Percentiles rank a stretch among this genome's conserved stretches.
Evolutionary conservation across 1,140 invertebrate species (phyloP).

Genomic region (Cydia amplana): DNA sequence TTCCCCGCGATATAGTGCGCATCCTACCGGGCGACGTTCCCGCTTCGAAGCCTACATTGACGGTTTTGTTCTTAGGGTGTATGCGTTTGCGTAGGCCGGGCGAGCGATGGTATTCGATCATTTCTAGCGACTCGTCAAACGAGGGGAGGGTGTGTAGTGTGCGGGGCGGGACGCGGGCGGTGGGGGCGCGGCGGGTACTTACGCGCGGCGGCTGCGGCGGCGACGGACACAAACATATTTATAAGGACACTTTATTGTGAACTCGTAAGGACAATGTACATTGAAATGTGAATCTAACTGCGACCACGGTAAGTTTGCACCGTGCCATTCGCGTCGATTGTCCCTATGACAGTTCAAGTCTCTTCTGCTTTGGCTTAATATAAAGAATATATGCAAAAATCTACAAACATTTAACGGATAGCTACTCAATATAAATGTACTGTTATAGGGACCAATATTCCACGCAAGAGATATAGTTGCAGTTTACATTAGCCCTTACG

Average conservation of each 20-base stretch:
- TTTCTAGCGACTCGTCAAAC: slow-evolving; percentile 16
- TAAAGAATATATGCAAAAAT: too few relatives aligned
- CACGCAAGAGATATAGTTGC: too few relatives aligned
- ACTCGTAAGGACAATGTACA: neutral
- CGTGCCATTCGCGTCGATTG: too few relatives aligned
- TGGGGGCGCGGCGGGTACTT: slow-evolving; percentile 28
- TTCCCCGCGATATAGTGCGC: neutral
- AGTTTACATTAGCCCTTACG: too few relatives aligned
- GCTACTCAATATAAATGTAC: too few relatives aligned
- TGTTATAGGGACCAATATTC: too few relatives aligned
- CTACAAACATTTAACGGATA: too few relatives aligned
- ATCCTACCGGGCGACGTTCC: slow-evolving; percentile 1
- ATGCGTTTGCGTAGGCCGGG: slow-evolving; percentile 29
- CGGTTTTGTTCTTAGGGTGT: slow-evolving; percentile 27
- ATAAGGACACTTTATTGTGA: neutral
- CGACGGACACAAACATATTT: slow-evolving; percentile 3
- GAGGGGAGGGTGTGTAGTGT: neutral
- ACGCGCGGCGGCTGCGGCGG: neutral
- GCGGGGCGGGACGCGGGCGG: slow-evolving; percentile 31
- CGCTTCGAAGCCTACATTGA: slow-evolving; percentile 24
- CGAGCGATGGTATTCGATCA: slow-evolving; percentile 23
- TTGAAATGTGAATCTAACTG: too few relatives aligned
- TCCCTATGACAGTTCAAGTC: too few relatives aligned
- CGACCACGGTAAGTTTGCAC: too few relatives aligned
- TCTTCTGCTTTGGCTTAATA: too few relatives aligned